phyloP scores from a whole-genome alignment of 2,113 vertebrate genomes.

The Otocyon megalotis region DNA sequence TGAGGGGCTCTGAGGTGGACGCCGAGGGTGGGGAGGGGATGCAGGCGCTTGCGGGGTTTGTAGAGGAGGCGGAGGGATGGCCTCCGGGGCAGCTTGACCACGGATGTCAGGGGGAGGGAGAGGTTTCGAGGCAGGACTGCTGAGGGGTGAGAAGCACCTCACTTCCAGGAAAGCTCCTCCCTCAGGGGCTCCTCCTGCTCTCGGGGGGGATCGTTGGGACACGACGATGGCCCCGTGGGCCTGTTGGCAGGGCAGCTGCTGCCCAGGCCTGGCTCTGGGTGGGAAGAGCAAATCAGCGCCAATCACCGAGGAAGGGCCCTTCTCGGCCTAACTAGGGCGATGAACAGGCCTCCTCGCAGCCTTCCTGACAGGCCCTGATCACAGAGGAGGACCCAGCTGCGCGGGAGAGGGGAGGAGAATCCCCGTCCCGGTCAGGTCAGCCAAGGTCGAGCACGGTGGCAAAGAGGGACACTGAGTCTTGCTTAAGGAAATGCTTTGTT shows the following conservation, averaged over 20 bases:
- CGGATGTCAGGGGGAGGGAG: no score
- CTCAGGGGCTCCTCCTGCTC: background rate
- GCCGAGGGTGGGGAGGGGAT: background rate
- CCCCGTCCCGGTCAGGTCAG: no score
- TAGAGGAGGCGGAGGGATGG: fast-evolving
- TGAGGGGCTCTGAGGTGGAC: background rate
- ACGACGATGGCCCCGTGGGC: background rate
- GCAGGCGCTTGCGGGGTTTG: background rate
- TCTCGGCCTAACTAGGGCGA: background rate
- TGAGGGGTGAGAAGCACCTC: background rate
- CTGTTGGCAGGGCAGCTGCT: no score
- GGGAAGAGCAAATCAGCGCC: background rate
- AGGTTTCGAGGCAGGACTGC: background rate
- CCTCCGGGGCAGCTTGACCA: fast-evolving
- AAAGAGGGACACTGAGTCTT: background rate
- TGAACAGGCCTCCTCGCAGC: background rate
- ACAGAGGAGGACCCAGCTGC: no score
- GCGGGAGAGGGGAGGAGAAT: fast-evolving
- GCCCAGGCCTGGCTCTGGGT: background rate
- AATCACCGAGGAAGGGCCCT: background rate
- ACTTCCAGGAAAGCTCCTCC: background rate
- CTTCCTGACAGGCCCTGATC: background rate
- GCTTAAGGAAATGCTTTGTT: background rate
- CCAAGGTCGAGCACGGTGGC: background rate
- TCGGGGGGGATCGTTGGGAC: fast-evolving